Conservation (phyloP, 2,888 invertebrate genomes). For the Orchesella flavescens region DNA sequence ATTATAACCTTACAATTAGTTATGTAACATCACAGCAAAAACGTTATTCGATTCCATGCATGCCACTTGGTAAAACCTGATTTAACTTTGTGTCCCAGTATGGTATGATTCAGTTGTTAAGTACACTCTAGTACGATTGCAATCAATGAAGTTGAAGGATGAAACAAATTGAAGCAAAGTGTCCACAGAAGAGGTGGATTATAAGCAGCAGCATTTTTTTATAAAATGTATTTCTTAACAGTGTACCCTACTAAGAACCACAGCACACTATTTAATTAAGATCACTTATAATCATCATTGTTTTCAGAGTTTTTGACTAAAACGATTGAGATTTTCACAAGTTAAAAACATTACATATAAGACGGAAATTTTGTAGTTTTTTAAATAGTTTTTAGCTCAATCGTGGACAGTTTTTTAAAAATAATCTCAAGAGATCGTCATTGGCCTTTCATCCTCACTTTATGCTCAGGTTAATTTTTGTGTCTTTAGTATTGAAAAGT, state of each 20-base stretch:
- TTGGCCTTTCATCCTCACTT: slow-evolving; percentile 45
- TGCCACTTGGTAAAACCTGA: slow-evolving; percentile 12
- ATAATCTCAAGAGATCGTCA: slow-evolving; percentile 65
- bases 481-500: not conserved
- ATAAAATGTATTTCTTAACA: too few relatives aligned
- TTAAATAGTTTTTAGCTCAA: slow-evolving; percentile 48
- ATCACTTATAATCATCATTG: slow-evolving; percentile 30
- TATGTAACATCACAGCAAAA: slow-evolving; percentile 23
- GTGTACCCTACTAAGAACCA: not conserved
- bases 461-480: not conserved
- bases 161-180: too few relatives aligned
- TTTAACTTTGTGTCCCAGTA: not conserved
- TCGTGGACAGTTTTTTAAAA: slow-evolving; percentile 61
- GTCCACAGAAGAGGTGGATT: too few relatives aligned
- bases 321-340: slow-evolving; percentile 55
- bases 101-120: too few relatives aligned
- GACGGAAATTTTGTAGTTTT: slow-evolving; percentile 24
- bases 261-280: slow-evolving; percentile 12
- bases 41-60: slow-evolving; percentile 21
- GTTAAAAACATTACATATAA: slow-evolving; percentile 35
- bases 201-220: too few relatives aligned
- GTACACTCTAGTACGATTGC: too few relatives aligned
- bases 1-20: not conserved
- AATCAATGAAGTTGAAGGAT: too few relatives aligned
- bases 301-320: slow-evolving; percentile 39